Conservation (phyloP, 2,113 vertebrate genomes). For the Anoplopoma fimbria region DNA sequence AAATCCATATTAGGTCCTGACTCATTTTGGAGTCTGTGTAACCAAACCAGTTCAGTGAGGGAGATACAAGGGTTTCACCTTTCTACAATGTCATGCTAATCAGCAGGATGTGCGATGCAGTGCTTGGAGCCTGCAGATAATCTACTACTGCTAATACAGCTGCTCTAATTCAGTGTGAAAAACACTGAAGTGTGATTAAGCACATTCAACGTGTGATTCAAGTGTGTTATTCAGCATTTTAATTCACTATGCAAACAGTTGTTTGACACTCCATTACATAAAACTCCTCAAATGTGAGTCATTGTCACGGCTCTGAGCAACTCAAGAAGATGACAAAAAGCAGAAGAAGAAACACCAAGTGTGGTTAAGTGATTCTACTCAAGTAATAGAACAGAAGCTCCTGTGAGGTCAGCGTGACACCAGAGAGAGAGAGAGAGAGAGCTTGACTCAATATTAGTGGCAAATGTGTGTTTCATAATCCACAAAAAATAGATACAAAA, state of each 20-base stretch:
- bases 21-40: background rate
- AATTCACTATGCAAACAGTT: slow-evolving; percentile 31
- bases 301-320: background rate
- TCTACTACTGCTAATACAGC: slow-evolving; percentile 18
- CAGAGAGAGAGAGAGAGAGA: background rate
- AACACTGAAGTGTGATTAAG: slow-evolving; percentile 19
- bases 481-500: background rate
- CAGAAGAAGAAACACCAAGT: background rate
- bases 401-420: slow-evolving; percentile 7
- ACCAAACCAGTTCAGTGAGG: background rate
- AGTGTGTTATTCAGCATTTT: slow-evolving; percentile 24
- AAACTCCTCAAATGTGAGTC: slow-evolving; percentile 26
- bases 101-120: background rate
- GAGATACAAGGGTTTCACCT: background rate
- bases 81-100: slow-evolving; percentile 4
- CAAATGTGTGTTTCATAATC: background rate
- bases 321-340: slow-evolving; percentile 5
- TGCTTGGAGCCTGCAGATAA: slow-evolving; percentile 1
- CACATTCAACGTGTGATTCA: slow-evolving; percentile 16
- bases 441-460: background rate
- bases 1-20: background rate
- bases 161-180: slow-evolving; percentile 42
- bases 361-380: background rate
- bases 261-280: slow-evolving; percentile 44
- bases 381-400: background rate